Conservation (phyloP, 2,888 invertebrate genomes). For the Adineta ricciae region DNA sequence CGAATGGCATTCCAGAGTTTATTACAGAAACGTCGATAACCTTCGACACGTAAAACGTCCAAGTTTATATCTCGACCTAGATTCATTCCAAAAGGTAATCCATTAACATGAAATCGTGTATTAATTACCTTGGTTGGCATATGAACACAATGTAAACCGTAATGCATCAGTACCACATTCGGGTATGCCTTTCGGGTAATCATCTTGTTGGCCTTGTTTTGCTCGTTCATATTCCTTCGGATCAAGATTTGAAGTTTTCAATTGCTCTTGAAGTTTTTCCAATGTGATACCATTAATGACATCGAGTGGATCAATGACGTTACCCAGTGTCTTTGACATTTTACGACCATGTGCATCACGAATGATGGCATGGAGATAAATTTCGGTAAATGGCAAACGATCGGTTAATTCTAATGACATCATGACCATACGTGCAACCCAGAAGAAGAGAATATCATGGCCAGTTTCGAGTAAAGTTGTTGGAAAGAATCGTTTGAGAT, state of each 20-base stretch:
- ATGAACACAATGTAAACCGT: constrained; percentile 78
- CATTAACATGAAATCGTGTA: constrained; percentile 39
- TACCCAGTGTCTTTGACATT: constrained; percentile 96
- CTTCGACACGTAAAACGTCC: constrained; percentile 82
- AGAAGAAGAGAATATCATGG: constrained; percentile 93
- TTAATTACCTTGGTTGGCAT: constrained; percentile 61
- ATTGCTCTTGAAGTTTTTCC: constrained; percentile 63
- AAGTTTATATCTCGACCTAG: constrained; percentile 78
- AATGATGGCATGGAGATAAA: constrained; percentile 90
- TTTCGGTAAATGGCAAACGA: constrained; percentile 77
- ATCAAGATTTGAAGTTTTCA: constrained; percentile 71
- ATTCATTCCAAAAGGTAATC: constrained; percentile 45
- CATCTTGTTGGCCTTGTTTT: constrained; percentile 56
- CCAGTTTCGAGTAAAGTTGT: constrained; percentile 85
- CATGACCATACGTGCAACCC: constrained; percentile 99
- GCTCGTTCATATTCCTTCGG: constrained; percentile 69
- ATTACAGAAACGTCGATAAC: constrained; percentile 92
- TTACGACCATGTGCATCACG: constrained; percentile 94
- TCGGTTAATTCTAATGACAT: constrained; percentile 79
- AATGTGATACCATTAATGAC: constrained; percentile 77
- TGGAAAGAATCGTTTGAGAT: constrained; percentile 75
- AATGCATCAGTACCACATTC: constrained; percentile 91
- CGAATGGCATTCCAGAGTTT: constrained; percentile 97
- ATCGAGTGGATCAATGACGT: constrained; percentile 91
- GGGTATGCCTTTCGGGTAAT: constrained; percentile 77